These are phyloP conservation scores for Mythimna albipuncta DNA, from an alignment of 2,888 invertebrate genomes.

Conservation along the genomic window DNA sequence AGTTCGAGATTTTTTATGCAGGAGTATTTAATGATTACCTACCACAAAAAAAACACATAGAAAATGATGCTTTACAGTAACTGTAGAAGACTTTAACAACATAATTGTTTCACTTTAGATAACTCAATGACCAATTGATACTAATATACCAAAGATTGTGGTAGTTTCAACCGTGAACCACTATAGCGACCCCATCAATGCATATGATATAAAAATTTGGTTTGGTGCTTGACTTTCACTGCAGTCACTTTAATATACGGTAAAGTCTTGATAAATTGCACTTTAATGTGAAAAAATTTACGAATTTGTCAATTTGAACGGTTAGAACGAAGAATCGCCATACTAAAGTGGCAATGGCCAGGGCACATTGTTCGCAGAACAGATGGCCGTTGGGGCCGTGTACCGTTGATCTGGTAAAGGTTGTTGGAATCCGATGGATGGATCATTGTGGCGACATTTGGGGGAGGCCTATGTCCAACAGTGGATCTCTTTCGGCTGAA, in stretches of 20 bases:
- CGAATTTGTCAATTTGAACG: not conserved
- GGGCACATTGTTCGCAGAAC: no score
- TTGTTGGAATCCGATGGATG: no score
- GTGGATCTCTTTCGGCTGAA: no score
- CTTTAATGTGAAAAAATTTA: not conserved
- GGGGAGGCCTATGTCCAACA: no score
- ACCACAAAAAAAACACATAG: not conserved
- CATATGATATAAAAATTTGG: conserved; percentile 4
- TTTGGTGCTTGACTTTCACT: conserved; percentile 11
- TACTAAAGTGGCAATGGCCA: no score
- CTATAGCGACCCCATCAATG: not conserved
- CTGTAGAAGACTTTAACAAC: not conserved
- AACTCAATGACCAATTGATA: not conserved
- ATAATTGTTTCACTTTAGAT: not conserved
- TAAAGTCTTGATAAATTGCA: not conserved
- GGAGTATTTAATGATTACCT: no score
- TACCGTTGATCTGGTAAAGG: no score
- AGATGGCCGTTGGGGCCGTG: no score
- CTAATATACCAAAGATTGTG: not conserved
- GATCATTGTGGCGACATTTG: no score
- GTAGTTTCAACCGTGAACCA: not conserved
- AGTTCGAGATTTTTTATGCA: no score
- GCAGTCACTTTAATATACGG: not conserved
- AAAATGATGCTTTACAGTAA: no score
- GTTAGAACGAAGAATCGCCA: no score